phyloP scores from a whole-genome alignment of 2,797 vertebrate species.

The Geotrypetes seraphini region DNA sequence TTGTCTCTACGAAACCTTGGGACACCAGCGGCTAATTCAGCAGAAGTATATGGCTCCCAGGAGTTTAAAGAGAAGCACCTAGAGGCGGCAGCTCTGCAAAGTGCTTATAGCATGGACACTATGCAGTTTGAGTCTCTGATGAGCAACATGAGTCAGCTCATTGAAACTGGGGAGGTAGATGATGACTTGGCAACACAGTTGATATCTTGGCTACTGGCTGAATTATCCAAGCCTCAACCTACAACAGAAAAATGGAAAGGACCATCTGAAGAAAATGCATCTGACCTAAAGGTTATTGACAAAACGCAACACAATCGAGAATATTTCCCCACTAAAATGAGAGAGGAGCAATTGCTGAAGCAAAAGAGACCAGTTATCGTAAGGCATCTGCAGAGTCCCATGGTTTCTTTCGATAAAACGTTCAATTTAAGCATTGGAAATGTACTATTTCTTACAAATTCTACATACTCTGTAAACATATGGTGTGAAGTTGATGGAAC shows the following conservation, averaged over 20 bases:
- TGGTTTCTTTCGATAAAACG: constrained; percentile 59
- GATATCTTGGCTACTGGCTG: constrained; percentile 64
- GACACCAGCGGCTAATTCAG: constrained; percentile 36
- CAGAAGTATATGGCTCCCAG: constrained; percentile 20
- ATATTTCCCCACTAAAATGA: constrained; percentile 11
- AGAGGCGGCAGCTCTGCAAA: constrained; percentile 46
- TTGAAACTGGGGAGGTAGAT: constrained; percentile 56
- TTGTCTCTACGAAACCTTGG: constrained; percentile 32
- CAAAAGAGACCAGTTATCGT: constrained; percentile 45
- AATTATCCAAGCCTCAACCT: constrained; percentile 40
- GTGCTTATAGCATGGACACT: constrained; percentile 58
- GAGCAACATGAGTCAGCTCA: constrained; percentile 68
- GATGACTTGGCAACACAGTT: constrained; percentile 67
- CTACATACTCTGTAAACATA: constrained; percentile 54
- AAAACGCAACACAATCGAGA: constrained; percentile 46
- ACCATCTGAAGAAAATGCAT: constrained; percentile 19
- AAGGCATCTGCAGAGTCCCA: constrained; percentile 45
- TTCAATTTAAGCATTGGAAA: constrained; percentile 59
- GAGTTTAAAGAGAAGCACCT: constrained; percentile 32
- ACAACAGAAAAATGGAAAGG: constrained; percentile 30
- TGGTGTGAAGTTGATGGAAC: constrained; percentile 50
- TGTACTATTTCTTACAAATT: constrained; percentile 57
- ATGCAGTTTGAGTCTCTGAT: constrained; percentile 61
- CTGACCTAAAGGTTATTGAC: constrained; percentile 22
- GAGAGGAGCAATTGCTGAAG: constrained; percentile 23